These are phyloP conservation scores for Neotragus pygmaeus DNA, from an alignment of 2,113 vertebrate species.

Conservation along the genomic window DNA sequence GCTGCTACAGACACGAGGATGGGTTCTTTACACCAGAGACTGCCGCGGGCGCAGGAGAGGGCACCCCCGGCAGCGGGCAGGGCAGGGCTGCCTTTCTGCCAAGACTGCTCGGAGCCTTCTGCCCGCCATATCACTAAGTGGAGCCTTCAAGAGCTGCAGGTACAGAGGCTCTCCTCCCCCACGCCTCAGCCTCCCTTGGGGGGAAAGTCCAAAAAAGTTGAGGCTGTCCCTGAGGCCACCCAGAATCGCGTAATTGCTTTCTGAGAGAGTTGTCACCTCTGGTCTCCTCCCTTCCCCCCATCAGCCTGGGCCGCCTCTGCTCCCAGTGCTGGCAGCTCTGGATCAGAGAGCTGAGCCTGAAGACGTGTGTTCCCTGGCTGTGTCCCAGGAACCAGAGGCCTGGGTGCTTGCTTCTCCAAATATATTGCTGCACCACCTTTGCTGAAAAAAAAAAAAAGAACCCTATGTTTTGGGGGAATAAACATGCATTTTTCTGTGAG, in stretches of 20 bases:
- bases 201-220: background rate
- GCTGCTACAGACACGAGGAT: background rate
- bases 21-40: fast-evolving
- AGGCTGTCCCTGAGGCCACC: slow-evolving; percentile 39
- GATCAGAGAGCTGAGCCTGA: background rate
- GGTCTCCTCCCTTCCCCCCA: background rate
- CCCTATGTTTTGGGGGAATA: slow-evolving; percentile 54
- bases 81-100: background rate
- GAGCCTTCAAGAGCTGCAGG: background rate
- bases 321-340: background rate
- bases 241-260: slow-evolving; percentile 58
- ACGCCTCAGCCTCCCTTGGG: background rate
- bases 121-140: background rate
- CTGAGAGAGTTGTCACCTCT: slow-evolving; percentile 49
- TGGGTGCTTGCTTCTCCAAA: background rate
- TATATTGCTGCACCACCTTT: background rate
- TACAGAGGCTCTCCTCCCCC: background rate
- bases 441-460: slow-evolving; percentile 28
- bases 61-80: fast-evolving
- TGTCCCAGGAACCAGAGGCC: slow-evolving; percentile 28
- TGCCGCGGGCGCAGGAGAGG: fast-evolving
- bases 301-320: background rate
- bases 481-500: slow-evolving; percentile 34
- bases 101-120: background rate
- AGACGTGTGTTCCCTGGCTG: background rate